Percentiles rank a stretch among this genome's conserved stretches.
Conservation (phyloP, 2,113 vertebrate genomes). For the Pygoscelis antarcticus region DNA sequence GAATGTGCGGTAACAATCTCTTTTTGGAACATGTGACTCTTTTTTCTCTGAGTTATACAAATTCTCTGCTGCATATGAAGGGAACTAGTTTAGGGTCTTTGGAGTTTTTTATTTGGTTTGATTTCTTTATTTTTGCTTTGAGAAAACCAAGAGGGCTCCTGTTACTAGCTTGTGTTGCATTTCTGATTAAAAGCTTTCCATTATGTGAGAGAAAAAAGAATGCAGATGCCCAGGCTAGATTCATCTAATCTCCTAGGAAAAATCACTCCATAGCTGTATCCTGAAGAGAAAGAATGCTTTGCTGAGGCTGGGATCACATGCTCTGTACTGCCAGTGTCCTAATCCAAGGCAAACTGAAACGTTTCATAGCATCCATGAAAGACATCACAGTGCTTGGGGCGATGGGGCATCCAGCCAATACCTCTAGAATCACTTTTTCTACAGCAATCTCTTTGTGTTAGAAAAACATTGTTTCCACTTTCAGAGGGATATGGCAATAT, state of each 20-base stretch:
- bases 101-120: neutral
- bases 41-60: neutral
- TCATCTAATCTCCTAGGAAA: constrained; percentile 56
- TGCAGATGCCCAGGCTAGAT: constrained; percentile 25
- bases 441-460: neutral
- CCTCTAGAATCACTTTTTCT: constrained; percentile 19
- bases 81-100: neutral
- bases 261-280: constrained; percentile 41
- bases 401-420: constrained; percentile 28
- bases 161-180: neutral
- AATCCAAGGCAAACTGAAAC: constrained; percentile 61
- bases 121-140: neutral
- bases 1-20: neutral
- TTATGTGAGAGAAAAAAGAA: constrained; percentile 24
- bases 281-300: constrained; percentile 59
- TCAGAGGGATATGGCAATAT: neutral
- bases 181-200: constrained; percentile 44
- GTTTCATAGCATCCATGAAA: constrained; percentile 55
- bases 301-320: constrained; percentile 47
- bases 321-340: constrained; percentile 31
- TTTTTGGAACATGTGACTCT: neutral
- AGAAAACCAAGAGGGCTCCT: neutral
- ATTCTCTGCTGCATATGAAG: neutral
- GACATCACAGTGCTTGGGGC: constrained; percentile 34
- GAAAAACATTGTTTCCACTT: neutral